These are phyloP conservation scores for Cephalotes varians DNA, from an alignment of 2,888 invertebrate species.

Conservation along the genomic window DNA sequence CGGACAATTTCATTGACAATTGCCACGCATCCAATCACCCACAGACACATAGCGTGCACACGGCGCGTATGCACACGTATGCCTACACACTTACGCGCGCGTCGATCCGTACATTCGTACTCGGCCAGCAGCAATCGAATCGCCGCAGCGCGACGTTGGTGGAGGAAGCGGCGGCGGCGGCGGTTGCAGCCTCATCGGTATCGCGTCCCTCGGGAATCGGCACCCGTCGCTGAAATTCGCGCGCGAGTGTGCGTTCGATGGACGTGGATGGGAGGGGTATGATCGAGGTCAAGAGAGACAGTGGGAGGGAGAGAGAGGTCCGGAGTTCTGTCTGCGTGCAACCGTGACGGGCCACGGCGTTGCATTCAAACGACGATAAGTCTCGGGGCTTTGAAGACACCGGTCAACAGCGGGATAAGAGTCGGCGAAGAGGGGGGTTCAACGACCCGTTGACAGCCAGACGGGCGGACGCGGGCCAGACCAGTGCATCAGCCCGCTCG, in stretches of 20 bases:
- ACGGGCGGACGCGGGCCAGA: slow-evolving; percentile 86
- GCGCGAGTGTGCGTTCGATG: slow-evolving; percentile 26
- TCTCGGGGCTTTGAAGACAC: slow-evolving; percentile 78
- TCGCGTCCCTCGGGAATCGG: slow-evolving; percentile 51
- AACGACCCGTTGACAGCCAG: slow-evolving; percentile 85
- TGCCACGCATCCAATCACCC: slow-evolving; percentile 38
- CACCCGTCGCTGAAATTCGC: slow-evolving; percentile 42
- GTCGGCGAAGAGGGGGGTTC: slow-evolving; percentile 86
- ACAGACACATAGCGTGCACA: slow-evolving; percentile 18
- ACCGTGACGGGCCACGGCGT: slow-evolving; percentile 68
- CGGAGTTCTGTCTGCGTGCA: slow-evolving; percentile 61
- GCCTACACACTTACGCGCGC: not conserved
- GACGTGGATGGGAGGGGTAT: not conserved
- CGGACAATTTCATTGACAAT: slow-evolving; percentile 57
- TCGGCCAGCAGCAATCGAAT: slow-evolving; percentile 58
- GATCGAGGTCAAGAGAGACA: slow-evolving; percentile 43
- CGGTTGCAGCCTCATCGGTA: slow-evolving; percentile 45
- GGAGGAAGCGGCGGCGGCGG: not conserved
- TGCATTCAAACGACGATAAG: slow-evolving; percentile 79
- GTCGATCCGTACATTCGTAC: not conserved
- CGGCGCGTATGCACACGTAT: not conserved
- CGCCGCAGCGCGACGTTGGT: slow-evolving; percentile 39
- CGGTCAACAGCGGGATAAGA: slow-evolving; percentile 89
- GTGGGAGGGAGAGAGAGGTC: slow-evolving; percentile 41
- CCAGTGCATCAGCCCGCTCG: slow-evolving; percentile 82